Conservation (phyloP, 1,140 invertebrate species). For the Tribolium madens region DNA sequence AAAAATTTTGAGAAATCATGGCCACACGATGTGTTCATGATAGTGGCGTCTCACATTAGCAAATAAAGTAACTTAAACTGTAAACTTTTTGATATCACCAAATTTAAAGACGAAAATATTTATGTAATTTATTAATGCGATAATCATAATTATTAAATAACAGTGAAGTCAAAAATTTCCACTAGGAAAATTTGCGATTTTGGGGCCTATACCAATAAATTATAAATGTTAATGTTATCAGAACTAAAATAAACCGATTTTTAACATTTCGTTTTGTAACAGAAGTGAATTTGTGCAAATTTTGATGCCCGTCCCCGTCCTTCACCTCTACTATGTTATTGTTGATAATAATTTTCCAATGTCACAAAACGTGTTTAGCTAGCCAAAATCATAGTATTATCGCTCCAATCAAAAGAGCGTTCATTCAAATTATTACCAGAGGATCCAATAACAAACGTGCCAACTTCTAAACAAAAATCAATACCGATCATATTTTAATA, state of each 20-base stretch:
- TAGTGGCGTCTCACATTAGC: background rate
- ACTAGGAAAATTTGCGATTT: background rate
- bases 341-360: slow-evolving; percentile 1
- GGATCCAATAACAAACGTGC: slow-evolving; percentile 26
- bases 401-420: background rate
- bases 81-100: background rate
- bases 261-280: background rate
- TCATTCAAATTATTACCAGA: background rate
- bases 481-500: slow-evolving; percentile 18
- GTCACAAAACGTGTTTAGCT: background rate
- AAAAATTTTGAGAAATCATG: background rate
- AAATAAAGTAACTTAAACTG: background rate
- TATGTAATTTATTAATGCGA: background rate
- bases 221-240: too few relatives aligned
- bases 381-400: background rate
- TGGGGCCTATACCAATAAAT: too few relatives aligned
- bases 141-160: background rate
- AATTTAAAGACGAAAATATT: background rate
- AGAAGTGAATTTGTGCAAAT: background rate
- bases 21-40: background rate
- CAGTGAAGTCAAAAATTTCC: background rate
- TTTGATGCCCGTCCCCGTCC: background rate
- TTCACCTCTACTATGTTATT: background rate
- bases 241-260: too few relatives aligned
- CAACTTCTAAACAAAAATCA: slow-evolving; percentile 18